Evolutionary conservation across 2,888 invertebrate genomes (phyloP), one percentile per base, ranked within the genome.

Genomic region (Ennomos erosarius): DNA sequence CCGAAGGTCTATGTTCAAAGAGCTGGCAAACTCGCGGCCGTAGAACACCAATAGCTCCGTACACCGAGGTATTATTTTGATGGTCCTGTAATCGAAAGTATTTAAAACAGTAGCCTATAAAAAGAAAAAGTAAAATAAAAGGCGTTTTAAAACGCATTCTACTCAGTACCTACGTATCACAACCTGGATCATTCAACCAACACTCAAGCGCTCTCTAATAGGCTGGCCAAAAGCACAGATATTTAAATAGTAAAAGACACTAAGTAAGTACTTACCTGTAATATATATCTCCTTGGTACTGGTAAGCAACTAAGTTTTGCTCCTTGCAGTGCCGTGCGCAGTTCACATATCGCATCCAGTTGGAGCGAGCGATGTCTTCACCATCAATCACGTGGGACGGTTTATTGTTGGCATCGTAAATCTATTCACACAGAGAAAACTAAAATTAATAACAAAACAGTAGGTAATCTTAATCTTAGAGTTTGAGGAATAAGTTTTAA

Each of bases 221-320:
- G 3, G 3, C 16, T 16, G 3, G 1, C 16, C 16, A 16, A 16
- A 16, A 16, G 16, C 16, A 16, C 16, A n/a, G n/a, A n/a, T n/a
- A n/a, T n/a, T n/a, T n/a, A n/a, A n/a, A n/a, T n/a, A n/a, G n/a
- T n/a, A n/a, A n/a, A n/a, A n/a, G n/a, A n/a, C n/a, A n/a, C 1
- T 3, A 26, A 26, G 4, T 4, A 4, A 26, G 26, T 6, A 26
- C 26, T 43, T 12, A 87, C 75, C 90, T 84, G 77, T 94, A 94
- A 66, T 92, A 94, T 2, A 94, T 81, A 44, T 87, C 73, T 0
- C 93, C 93, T 40, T 79, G 80, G 70, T 92, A 93, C 74, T 94
- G 94, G 69, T 89, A 94, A 0, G 94, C 94, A 35, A 92, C 74
- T 11, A 94, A 74, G 73, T 94, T 94, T 69, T 94, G 94, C 65